Evolutionary conservation across 2,113 vertebrate genomes (phyloP).

Genomic region (Crotalus horridus): DNA sequence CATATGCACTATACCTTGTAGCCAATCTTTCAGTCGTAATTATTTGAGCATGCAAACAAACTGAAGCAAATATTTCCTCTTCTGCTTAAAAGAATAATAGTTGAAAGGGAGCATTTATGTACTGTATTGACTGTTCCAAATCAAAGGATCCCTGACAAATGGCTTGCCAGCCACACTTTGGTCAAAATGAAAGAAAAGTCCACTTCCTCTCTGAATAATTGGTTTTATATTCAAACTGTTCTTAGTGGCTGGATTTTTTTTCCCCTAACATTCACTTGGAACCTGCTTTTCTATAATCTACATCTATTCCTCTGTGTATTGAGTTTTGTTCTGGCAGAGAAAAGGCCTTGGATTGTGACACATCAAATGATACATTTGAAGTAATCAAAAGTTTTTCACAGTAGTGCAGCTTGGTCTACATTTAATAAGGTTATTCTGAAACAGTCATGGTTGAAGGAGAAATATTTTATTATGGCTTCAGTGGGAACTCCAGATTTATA

Average conservation of each 20-base stretch:
- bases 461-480: conserved; percentile 1
- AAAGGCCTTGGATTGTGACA: neutral
- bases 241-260: neutral
- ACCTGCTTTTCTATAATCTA: neutral
- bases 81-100: neutral
- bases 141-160: neutral
- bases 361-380: neutral
- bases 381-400: conserved; percentile 1
- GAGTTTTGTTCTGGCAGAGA: neutral
- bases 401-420: neutral
- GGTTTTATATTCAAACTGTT: neutral
- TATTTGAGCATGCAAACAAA: neutral
- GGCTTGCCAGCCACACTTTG: neutral
- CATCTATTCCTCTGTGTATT: neutral
- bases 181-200: neutral
- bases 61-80: neutral
- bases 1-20: neutral
- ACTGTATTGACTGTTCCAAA: neutral
- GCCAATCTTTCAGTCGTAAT: neutral
- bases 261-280: neutral
- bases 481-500: neutral
- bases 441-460: neutral
- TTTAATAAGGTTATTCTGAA: neutral
- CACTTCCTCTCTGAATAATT: neutral
- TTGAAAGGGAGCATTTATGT: neutral